Evolutionary conservation across 92 coral and sea anemone genomes (phyloP), one percentile per base, ranked within the genome.

Genomic region (Phenganax stokvisi): DNA sequence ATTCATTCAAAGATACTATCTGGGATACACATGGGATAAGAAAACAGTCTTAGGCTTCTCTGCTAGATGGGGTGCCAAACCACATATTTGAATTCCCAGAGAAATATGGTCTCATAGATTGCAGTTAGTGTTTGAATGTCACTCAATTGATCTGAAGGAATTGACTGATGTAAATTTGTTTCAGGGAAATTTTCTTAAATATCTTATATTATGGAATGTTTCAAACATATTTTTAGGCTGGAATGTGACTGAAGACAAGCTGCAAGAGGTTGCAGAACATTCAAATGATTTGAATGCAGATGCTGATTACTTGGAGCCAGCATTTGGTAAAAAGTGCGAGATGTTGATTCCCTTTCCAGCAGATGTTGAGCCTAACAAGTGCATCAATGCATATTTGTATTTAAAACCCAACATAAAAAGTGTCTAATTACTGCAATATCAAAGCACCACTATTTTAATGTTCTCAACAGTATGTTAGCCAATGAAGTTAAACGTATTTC

Each of bases 1-100:
- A 84, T 76, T 54, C 78, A 30, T 84, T 84, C 56, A 61, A 75
- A 60, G 76, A 77, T 66, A 78, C 84, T 54, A 76, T 84, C 57
- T 84, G 87, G 87, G 76, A 84, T 62, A 65, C 84, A 12, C 87
- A 77, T 76, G 15, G 84, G 47, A 84, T 77, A 28, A 65, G 84
- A 15, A 57, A 54, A 3, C 79, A 84, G 62, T 65, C 28, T 64
- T 77, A 84, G 25, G 78, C 87, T 25, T 31, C 44, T 27, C 82
- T 74, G 59, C 86, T 75, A 10, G 75, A 76, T 84, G 86, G 84
- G 6, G 72, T 84, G 16, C 86, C 86, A 27, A 71, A 83, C 13
- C 86, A 75, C 56, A 72, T 83, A 20, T 76, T 75, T 75, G 75
- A 75, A 25, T 83, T 83, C 75, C 83, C 86, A 54, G 86, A 84